Evolutionary conservation across 2,888 invertebrate genomes (phyloP).

Genomic region (Eledona agricola): DNA sequence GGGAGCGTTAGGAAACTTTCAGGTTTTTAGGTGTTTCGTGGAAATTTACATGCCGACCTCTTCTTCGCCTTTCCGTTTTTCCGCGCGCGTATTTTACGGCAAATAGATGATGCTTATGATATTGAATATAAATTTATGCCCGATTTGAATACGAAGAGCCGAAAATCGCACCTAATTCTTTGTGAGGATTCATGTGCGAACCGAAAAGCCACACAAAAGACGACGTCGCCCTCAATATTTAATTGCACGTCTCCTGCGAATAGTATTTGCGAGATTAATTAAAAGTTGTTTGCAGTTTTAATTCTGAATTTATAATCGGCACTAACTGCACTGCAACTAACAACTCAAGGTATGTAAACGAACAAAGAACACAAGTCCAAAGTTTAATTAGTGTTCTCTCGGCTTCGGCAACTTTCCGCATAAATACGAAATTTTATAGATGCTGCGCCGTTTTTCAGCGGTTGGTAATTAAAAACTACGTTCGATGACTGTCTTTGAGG

Average conservation of each 20-base stretch:
- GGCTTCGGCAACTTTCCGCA: slow-evolving; percentile 43
- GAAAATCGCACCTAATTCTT: slow-evolving; percentile 54
- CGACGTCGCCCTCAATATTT: slow-evolving; percentile 1
- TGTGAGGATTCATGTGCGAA: too few relatives aligned
- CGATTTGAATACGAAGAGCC: slow-evolving; percentile 56
- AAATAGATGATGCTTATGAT: slow-evolving; percentile 50
- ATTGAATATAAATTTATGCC: slow-evolving; percentile 58
- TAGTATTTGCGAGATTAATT: slow-evolving; percentile 7
- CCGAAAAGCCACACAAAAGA: slow-evolving; percentile 1
- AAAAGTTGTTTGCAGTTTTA: slow-evolving; percentile 21
- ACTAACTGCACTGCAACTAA: slow-evolving; percentile 19
- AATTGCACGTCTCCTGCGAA: background rate
- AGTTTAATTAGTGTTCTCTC: slow-evolving; percentile 49
- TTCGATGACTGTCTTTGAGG: slow-evolving; percentile 22
- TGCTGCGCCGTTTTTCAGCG: slow-evolving; percentile 45
- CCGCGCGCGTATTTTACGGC: slow-evolving; percentile 41
- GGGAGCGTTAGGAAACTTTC: slow-evolving; percentile 50
- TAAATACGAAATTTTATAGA: slow-evolving; percentile 47
- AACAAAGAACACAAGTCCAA: slow-evolving; percentile 40
- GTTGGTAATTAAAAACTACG: slow-evolving; percentile 41
- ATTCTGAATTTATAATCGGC: slow-evolving; percentile 28
- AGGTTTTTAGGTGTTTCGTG: slow-evolving; percentile 35
- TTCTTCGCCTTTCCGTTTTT: slow-evolving; percentile 4
- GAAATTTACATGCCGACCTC: slow-evolving; percentile 43
- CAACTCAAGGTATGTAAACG: slow-evolving; percentile 18